Evolutionary conservation across 2,113 vertebrate genomes (phyloP).

Genomic region (Anser cygnoides): DNA sequence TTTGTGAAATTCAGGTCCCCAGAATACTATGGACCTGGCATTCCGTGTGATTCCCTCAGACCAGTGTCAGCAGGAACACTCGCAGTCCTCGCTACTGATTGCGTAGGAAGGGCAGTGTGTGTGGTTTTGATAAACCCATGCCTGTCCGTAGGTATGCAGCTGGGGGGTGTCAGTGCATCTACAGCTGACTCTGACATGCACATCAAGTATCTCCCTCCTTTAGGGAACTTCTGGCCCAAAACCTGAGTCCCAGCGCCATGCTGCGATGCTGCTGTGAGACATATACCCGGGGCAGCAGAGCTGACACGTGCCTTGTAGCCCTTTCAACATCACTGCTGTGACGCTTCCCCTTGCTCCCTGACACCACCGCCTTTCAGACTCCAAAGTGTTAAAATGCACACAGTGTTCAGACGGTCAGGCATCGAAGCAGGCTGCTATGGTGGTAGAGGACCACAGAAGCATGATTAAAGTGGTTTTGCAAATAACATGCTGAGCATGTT

Average conservation of each 20-base stretch:
- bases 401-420: background rate
- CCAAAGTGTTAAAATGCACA: background rate
- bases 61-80: fast-evolving
- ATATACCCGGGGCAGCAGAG: fast-evolving
- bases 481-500: background rate
- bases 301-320: background rate
- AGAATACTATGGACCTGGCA: background rate
- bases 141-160: background rate
- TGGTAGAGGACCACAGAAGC: background rate
- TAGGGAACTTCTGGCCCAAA: background rate
- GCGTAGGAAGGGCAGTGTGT: fast-evolving
- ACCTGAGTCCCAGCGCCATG: background rate
- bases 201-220: background rate
- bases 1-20: background rate
- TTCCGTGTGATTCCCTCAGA: background rate
- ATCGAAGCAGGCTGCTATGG: background rate
- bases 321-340: fast-evolving
- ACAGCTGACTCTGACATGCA: background rate
- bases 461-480: background rate
- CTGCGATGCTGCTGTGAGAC: background rate
- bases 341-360: background rate
- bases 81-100: fast-evolving
- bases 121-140: background rate
- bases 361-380: too few relatives aligned
- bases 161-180: background rate